Base-by-base conservation (phyloP, 2,113 vertebrate species). In the Siniperca knerii region DNA sequence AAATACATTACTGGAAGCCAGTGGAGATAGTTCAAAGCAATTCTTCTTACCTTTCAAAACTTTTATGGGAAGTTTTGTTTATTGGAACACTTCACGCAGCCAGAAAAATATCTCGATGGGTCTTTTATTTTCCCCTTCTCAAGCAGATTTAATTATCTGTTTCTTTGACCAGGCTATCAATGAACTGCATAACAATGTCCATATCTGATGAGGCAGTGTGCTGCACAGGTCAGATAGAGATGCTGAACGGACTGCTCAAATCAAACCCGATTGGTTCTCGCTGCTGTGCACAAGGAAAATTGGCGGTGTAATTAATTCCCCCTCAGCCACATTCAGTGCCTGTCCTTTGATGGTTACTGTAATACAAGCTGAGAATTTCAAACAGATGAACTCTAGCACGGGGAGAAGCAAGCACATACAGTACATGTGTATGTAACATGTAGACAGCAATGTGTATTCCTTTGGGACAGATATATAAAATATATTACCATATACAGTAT, bases 171-270 rank as follows among this genome's bases (percentile, higher is more conserved):
- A 29, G 16, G 52, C 54, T 57, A 70, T 77, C 76, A 83, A 29
- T 83, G 69, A 71, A 61, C 13, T 16, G 5, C 69, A 65, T n/a
- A 75, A 73, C 81, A 79, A 61, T 61, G 67, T 84, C 58, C 73
- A 46, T 81, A 90, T 89, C 84, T 82, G 87, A 85, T 81, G 77
- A 88, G 75, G 81, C 42, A 44, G 62, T 25, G 77, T 75, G 62
- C 77, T 73, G 68, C 85, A 75, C 72, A 29, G 72, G 67, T 84
- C 81, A 54, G 77, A 82, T 35, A 84, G 62, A 83, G 77, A 87
- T 79, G 78, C 81, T 82, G 70, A 77, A 77, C 55, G n/a, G 78
- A 86, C 75, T 9, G 77, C 64, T 69, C 50, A 37, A 66, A 88
- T 86, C 75, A 64, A 71, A 68, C 81, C 67, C 67, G 86, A 88